A percentile compares a stretch with the other conserved stretches of the same genome.
These are phyloP conservation scores for Agonopterix subpropinquella DNA, from an alignment of 2,888 invertebrate genomes.

Conservation along the genomic window DNA sequence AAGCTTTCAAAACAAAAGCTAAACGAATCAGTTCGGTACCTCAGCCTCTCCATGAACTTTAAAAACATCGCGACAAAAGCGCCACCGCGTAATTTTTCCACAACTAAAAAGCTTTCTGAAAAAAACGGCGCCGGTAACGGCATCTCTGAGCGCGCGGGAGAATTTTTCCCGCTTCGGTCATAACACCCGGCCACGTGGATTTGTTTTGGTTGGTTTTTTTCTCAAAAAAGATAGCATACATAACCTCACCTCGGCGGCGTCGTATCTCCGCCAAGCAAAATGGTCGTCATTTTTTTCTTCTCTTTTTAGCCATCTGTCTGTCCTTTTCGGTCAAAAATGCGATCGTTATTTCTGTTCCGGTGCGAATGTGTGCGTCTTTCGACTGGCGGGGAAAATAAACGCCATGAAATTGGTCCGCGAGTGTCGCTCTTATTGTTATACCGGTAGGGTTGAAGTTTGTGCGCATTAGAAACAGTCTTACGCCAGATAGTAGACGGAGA, in stretches of 20 bases:
- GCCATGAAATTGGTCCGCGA: constrained; percentile 26
- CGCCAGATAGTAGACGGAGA: constrained; percentile 64
- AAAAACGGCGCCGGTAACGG: constrained; percentile 66
- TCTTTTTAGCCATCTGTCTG: constrained; percentile 75
- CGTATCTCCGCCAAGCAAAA: constrained; percentile 72
- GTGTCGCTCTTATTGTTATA: constrained; percentile 13
- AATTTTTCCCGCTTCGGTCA: constrained; percentile 68
- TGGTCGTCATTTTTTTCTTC: constrained; percentile 76
- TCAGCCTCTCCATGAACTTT: neutral
- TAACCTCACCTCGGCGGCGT: constrained; percentile 51
- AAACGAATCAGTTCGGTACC: neutral
- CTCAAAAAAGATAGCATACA: constrained; percentile 69
- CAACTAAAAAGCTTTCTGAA: constrained; percentile 55
- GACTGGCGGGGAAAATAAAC: constrained; percentile 43
- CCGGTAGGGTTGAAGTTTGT: constrained; percentile 23
- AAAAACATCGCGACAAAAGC: constrained; percentile 32
- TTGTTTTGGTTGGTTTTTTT: constrained; percentile 75
- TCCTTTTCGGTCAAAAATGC: constrained; percentile 76
- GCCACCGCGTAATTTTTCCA: constrained; percentile 58
- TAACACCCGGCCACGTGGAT: constrained; percentile 74
- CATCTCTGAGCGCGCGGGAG: constrained; percentile 65
- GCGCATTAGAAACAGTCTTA: constrained; percentile 45
- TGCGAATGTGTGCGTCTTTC: constrained; percentile 67
- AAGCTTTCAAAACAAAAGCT: neutral
- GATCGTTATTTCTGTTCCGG: constrained; percentile 77